phyloP scores from a whole-genome alignment of 2,888 invertebrate species.

The Nephrocerus scutellatus region DNA sequence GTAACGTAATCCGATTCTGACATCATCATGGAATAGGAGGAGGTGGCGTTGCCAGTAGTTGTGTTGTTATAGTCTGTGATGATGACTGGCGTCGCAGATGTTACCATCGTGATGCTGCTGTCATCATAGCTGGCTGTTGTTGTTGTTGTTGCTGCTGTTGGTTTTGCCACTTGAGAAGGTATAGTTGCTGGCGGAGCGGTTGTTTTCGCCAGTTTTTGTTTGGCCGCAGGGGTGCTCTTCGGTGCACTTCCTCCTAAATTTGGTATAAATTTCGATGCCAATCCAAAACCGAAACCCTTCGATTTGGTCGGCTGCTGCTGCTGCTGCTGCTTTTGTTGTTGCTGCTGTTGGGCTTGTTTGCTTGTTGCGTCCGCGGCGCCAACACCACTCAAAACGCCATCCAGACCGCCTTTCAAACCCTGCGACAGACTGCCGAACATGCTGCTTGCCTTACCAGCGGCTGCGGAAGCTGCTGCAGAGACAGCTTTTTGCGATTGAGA shows the following conservation, averaged over 20 bases:
- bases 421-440: constrained; percentile 38
- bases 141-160: constrained; percentile 13
- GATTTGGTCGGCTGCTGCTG: constrained; percentile 23
- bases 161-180: neutral
- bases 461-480: constrained; percentile 43
- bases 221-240: constrained; percentile 14
- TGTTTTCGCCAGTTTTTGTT: constrained; percentile 7
- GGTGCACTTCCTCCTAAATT: constrained; percentile 31
- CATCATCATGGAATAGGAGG: too few species aligned
- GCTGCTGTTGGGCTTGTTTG: constrained; percentile 16
- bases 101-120: constrained; percentile 1
- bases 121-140: neutral
- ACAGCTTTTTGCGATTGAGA: constrained; percentile 43
- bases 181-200: constrained; percentile 4
- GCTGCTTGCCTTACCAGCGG: constrained; percentile 39
- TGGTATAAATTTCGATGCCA: constrained; percentile 40
- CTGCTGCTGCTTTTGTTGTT: constrained; percentile 16
- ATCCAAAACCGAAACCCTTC: constrained; percentile 33
- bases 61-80: too few species aligned
- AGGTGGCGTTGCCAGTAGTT: too few species aligned
- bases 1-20: too few species aligned
- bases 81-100: constrained; percentile 3
- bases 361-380: constrained; percentile 21
- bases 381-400: constrained; percentile 36
- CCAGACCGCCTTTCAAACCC: constrained; percentile 39